Conservation (phyloP, 2,113 vertebrate species). For the Choloepus hoffmanni region DNA sequence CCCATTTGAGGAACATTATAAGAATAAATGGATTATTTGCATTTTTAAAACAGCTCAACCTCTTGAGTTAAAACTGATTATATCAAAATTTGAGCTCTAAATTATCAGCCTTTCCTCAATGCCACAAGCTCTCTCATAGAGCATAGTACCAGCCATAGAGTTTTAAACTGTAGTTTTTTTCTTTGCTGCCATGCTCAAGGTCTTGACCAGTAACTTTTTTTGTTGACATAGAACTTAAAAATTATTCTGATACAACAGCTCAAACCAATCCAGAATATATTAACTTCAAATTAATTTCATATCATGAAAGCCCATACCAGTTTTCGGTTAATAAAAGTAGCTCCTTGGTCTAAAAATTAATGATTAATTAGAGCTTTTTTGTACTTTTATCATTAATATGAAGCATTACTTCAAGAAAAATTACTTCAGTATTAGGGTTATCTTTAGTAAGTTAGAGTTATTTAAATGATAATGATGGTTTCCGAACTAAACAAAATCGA, state of each 20-base stretch:
- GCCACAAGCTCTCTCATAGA: background rate
- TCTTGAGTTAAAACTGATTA: conserved; percentile 49
- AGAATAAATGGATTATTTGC: background rate
- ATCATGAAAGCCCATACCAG: background rate
- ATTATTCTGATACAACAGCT: background rate
- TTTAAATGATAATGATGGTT: background rate
- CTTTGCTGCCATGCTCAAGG: background rate
- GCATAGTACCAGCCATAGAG: background rate
- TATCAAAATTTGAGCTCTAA: background rate
- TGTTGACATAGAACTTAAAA: background rate
- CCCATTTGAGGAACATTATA: background rate
- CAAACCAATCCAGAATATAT: background rate
- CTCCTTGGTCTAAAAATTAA: background rate
- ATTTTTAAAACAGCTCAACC: background rate
- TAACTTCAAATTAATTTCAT: background rate
- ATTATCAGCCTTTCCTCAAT: background rate
- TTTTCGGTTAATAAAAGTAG: background rate
- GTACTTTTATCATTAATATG: background rate
- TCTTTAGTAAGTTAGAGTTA: conserved; percentile 31
- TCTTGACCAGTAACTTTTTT: background rate
- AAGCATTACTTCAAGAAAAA: background rate
- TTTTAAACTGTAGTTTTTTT: background rate
- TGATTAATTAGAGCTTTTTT: background rate
- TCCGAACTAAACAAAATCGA: conserved; percentile 17
- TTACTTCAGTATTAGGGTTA: background rate